phyloP scores from a whole-genome alignment of 2,797 vertebrate species.

The Eupleurogrammus muticus region DNA sequence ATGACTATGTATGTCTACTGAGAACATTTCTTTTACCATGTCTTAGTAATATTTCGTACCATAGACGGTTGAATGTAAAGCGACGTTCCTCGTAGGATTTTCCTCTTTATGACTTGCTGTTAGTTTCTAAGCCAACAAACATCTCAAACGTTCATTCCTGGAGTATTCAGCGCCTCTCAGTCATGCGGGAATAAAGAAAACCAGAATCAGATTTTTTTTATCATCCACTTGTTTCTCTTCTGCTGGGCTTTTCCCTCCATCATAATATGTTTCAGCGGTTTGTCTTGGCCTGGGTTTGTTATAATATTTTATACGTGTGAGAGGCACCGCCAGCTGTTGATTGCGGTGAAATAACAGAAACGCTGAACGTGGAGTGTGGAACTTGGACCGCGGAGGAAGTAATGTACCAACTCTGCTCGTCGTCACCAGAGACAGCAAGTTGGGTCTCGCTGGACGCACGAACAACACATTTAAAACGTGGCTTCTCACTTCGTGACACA shows the following conservation, averaged over 20 bases:
- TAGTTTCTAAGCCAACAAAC: no score
- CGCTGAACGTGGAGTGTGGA: conserved; percentile 33
- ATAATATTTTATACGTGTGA: conserved; percentile 25
- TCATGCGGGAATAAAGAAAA: conserved; percentile 39
- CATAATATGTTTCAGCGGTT: conserved; percentile 39
- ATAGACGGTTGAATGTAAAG: no score
- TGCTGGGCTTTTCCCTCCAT: conserved; percentile 10
- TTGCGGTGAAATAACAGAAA: conserved; percentile 54
- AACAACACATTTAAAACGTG: background rate
- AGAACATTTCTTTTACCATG: no score
- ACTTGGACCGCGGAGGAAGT: conserved; percentile 42
- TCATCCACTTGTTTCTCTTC: background rate
- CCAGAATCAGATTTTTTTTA: conserved; percentile 14
- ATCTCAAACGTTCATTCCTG: no score
- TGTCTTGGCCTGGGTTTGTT: conserved; percentile 49
- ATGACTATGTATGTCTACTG: no score
- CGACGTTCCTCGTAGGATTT: no score
- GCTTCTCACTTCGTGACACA: no score
- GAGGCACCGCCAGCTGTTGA: conserved; percentile 59
- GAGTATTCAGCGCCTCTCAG: conserved; percentile 1
- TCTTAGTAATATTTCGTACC: no score
- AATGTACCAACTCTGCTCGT: conserved; percentile 39
- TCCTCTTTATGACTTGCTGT: no score
- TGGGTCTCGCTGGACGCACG: background rate
- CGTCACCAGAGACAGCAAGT: conserved; percentile 5